Conservation (phyloP, 2,113 vertebrate genomes). For the Sinosuthora webbiana region DNA sequence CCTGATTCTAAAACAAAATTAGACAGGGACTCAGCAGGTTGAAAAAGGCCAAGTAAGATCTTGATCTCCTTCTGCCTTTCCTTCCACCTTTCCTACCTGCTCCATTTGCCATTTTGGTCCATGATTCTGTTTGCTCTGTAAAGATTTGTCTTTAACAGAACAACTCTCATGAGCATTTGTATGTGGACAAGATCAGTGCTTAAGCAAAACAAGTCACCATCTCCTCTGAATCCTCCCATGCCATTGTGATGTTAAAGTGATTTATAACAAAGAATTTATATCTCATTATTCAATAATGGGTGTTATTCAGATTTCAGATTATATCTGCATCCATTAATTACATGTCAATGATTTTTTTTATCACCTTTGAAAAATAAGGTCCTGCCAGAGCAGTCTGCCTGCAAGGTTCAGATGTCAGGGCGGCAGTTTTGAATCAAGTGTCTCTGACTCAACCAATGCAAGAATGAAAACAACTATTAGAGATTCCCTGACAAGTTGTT, state of each 20-base stretch:
- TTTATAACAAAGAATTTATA: slow-evolving; percentile 10
- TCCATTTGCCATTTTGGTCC: background rate
- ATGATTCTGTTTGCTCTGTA: background rate
- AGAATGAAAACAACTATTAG: background rate
- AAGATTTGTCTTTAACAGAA: background rate
- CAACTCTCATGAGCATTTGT: background rate
- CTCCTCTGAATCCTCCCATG: background rate
- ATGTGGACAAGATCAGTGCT: background rate
- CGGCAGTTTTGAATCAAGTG: slow-evolving; percentile 13
- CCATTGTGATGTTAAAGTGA: background rate
- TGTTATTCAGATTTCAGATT: slow-evolving; percentile 25
- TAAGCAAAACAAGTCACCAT: background rate
- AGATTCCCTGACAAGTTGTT: no score
- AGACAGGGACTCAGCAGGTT: background rate
- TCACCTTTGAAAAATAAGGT: background rate
- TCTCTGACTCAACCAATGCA: background rate
- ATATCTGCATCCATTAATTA: slow-evolving; percentile 21
- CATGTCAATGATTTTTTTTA: background rate
- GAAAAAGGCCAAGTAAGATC: background rate
- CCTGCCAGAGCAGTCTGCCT: background rate
- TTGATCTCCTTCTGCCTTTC: background rate
- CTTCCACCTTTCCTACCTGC: background rate
- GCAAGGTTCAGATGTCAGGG: slow-evolving; percentile 20
- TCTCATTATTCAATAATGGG: slow-evolving; percentile 19
- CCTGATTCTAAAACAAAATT: background rate